Conservation (phyloP, 23 tunicate species). For the Styela clava region DNA sequence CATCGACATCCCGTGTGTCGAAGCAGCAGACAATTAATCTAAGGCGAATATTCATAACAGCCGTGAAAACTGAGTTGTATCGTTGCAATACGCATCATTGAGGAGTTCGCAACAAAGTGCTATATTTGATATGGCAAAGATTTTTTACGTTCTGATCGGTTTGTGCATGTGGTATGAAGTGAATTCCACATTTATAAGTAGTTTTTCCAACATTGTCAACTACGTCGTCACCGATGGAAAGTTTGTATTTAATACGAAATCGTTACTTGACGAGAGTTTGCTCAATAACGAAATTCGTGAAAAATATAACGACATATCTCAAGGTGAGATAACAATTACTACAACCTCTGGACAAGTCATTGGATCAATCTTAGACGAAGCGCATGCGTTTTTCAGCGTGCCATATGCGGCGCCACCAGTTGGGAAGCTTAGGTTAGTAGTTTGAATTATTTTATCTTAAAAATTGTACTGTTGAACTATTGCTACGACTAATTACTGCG, state of each 20-base stretch:
- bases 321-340: constrained; percentile 13
- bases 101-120: too few species aligned
- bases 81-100: too few species aligned
- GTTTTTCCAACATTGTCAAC: not conserved
- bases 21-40: too few species aligned
- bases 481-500: too few species aligned
- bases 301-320: not conserved
- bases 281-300: too few species aligned
- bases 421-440: constrained; percentile 12
- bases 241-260: not conserved
- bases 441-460: too few species aligned
- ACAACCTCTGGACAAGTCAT: constrained; percentile 39
- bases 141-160: not conserved
- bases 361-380: constrained; percentile 57
- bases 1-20: too few species aligned
- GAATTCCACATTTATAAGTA: not conserved
- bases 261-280: not conserved
- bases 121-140: too few species aligned
- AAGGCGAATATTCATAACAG: too few species aligned
- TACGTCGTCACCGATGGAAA: not conserved
- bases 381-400: constrained; percentile 76
- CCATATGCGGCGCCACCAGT: constrained; percentile 69
- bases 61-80: too few species aligned
- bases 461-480: not conserved
- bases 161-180: not conserved